Evolutionary conservation across 1,140 invertebrate species (phyloP), one percentile per base, ranked within the genome.

Genomic region (Drosophila nikananu): DNA sequence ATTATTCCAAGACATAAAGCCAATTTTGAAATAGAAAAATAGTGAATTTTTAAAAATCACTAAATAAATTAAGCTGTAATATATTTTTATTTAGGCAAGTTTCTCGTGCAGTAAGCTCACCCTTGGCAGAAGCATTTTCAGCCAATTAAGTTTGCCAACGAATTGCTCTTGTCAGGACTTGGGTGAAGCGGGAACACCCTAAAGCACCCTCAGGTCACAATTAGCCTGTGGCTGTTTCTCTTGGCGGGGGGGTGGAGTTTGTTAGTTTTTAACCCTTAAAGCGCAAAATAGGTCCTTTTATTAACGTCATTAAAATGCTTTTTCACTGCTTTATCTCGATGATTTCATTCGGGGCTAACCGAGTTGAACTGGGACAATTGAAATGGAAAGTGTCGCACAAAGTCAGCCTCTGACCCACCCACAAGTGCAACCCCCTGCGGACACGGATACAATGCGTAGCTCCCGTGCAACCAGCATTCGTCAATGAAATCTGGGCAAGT

Each of bases 251-350:
- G 19, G 59, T 15, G 41, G 41, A 6, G 49, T 70, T 42, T 51
- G 52, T 62, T 58, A 80, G 21, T 60, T 86, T 86, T 82, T 86
- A 86, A 86, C 84, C 83, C 84, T 89, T 83, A 65, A 74, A 65
- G 59, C 63, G 48, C 63, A 59, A 48, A 37, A 32, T 15, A 46
- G 54, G 44, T 15, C 42, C 49, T 64, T 86, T 75, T 74, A 81
- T 78, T 74, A 71, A 78, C 61, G 49, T 77, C 67, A 81, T 78
- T 86, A 78, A 42, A 77, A 49, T 74, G 30, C 46, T 57, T 83
- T 67, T 64, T 54, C 49, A 7, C 12, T 48, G 57, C 37, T 77
- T 71, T 80, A 80, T 87, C 77, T 35, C 71, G 49, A 66, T 87
- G 67, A 87, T 83, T 81, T 71, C 42, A 46, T 49, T 63, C 49